phyloP scores from a whole-genome alignment of 2,888 invertebrate species.

The Liodrosophila aerea region DNA sequence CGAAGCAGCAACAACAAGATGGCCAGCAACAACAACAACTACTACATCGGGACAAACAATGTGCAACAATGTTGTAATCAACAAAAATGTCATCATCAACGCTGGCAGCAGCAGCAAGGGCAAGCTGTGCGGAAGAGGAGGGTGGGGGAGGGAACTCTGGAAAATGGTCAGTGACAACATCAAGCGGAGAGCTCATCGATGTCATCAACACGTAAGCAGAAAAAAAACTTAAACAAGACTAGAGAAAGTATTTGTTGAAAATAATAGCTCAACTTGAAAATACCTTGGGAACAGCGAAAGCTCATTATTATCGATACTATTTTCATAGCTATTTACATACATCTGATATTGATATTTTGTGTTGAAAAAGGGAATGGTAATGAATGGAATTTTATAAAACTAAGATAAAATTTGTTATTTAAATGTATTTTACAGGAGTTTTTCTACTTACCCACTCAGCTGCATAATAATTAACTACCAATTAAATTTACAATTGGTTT shows the following conservation, averaged over 20 bases:
- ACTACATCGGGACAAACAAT: slow-evolving; percentile 56
- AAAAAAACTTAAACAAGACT: slow-evolving; percentile 42
- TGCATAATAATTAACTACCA: too few species aligned
- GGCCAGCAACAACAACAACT: slow-evolving; percentile 18
- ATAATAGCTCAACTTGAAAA: neutral
- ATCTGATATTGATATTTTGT: too few species aligned
- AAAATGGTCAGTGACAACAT: slow-evolving; percentile 56
- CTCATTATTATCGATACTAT: too few species aligned
- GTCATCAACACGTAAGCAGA: slow-evolving; percentile 66
- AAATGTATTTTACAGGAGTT: too few species aligned
- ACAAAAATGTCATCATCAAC: slow-evolving; percentile 66
- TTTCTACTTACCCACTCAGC: too few species aligned
- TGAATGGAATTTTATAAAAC: too few species aligned
- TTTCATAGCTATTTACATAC: too few species aligned
- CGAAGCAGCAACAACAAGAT: slow-evolving; percentile 21
- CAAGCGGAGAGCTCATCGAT: slow-evolving; percentile 60
- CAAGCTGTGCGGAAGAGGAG: neutral
- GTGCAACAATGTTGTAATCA: slow-evolving; percentile 68
- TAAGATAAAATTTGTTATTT: too few species aligned
- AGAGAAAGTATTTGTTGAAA: neutral
- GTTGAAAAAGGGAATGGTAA: too few species aligned
- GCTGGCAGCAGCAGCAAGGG: slow-evolving; percentile 28
- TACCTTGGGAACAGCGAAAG: slow-evolving; percentile 30
- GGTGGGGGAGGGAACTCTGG: slow-evolving; percentile 25
- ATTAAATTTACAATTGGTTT: too few species aligned